phyloP scores from a whole-genome alignment of 2,113 vertebrate genomes.

The Mormyrus lacerda region DNA sequence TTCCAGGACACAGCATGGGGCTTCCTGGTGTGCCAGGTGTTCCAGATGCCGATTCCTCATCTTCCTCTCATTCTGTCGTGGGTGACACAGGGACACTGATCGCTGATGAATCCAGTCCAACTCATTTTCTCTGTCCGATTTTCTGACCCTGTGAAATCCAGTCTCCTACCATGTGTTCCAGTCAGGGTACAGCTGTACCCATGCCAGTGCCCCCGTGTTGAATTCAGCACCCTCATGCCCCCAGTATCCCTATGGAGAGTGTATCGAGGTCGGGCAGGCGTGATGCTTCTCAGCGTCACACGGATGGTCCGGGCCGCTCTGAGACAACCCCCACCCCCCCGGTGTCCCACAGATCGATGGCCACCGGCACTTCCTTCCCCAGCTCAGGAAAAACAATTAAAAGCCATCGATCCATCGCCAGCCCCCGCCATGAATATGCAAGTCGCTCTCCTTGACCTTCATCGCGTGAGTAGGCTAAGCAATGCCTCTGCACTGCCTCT shows the following conservation, averaged over 20 bases:
- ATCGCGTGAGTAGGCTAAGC: conserved; percentile 68
- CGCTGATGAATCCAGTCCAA: not conserved
- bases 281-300: not conserved
- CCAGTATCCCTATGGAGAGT: not conserved
- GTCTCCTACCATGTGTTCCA: not conserved
- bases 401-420: conserved; percentile 84
- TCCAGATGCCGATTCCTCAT: not conserved
- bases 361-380: conserved; percentile 92
- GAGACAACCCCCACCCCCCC: not conserved
- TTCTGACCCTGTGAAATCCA: not conserved
- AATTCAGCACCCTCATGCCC: not conserved
- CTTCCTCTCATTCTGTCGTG: not conserved
- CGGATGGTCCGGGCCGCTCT: not conserved
- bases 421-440: conserved; percentile 93
- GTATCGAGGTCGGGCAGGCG: not conserved
- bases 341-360: conserved; percentile 81
- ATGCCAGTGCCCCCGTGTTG: not conserved
- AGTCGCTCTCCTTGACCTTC: conserved; percentile 99
- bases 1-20: not conserved
- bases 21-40: not conserved
- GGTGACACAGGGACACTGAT: not conserved
- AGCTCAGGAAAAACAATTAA: conserved; percentile 99
- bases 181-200: not conserved
- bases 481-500: conserved; percentile 65
- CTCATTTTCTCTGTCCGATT: not conserved